Evolutionary conservation across 2,113 vertebrate species (phyloP).

Genomic region (Polypterus senegalus): DNA sequence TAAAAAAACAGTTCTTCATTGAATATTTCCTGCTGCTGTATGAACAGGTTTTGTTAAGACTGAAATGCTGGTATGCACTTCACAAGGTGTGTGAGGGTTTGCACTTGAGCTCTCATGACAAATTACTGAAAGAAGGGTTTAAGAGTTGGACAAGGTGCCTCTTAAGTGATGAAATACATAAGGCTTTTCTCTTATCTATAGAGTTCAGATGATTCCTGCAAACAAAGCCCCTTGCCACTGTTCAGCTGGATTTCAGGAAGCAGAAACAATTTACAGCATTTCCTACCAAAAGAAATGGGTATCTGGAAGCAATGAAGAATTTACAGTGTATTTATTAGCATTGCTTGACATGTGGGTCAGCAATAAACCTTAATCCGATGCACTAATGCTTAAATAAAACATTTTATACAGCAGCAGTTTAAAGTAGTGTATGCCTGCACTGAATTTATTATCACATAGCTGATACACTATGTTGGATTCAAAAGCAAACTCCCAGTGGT

Average conservation of each 20-base stretch:
- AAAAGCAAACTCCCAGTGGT: too few relatives aligned
- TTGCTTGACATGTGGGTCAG: conserved; percentile 5
- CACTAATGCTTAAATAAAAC: conserved; percentile 1
- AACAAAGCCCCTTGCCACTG: conserved; percentile 6
- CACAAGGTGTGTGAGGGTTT: not conserved
- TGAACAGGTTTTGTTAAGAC: conserved; percentile 14
- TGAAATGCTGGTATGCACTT: conserved; percentile 6
- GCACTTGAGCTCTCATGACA: conserved; percentile 17
- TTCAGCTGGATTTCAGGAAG: conserved; percentile 7
- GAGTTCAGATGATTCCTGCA: conserved; percentile 15
- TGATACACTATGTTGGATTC: too few relatives aligned
- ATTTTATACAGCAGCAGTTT: conserved; percentile 1
- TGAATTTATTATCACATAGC: not conserved
- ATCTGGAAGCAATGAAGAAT: conserved; percentile 15
- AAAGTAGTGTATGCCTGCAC: not conserved
- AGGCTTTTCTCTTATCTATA: conserved; percentile 19
- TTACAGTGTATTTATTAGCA: conserved; percentile 6
- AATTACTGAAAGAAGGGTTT: conserved; percentile 27
- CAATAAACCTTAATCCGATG: conserved; percentile 4
- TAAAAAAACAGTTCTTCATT: conserved; percentile 2
- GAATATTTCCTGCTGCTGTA: conserved; percentile 12
- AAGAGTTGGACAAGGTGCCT: conserved; percentile 13
- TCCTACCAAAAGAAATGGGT: conserved; percentile 2
- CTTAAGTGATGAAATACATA: conserved; percentile 20
- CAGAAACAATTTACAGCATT: conserved; percentile 1